These are phyloP conservation scores for Danaus plexippus DNA, from an alignment of 1,140 invertebrate genomes.

Conservation along the genomic window DNA sequence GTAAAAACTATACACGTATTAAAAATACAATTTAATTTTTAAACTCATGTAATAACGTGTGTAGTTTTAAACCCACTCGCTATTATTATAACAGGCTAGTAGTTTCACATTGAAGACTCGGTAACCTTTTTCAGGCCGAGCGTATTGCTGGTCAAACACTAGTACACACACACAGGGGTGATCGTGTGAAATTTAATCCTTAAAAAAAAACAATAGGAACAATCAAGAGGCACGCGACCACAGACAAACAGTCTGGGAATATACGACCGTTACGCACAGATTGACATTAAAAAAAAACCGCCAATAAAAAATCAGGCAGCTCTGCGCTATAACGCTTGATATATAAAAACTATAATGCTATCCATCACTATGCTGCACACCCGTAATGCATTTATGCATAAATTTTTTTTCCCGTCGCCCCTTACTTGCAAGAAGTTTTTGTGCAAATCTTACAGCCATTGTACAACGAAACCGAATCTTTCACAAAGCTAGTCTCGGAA, in stretches of 20 bases:
- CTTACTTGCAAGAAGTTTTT: conserved; percentile 54
- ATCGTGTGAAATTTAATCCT: conserved; percentile 12
- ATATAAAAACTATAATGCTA: conserved; percentile 22
- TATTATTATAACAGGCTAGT: too few species aligned
- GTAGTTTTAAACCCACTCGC: too few species aligned
- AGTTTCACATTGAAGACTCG: conserved; percentile 1
- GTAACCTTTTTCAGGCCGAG: background rate
- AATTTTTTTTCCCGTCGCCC: conserved; percentile 44
- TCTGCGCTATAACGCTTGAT: conserved; percentile 16
- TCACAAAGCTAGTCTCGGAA: conserved; percentile 43
- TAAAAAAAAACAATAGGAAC: conserved; percentile 24
- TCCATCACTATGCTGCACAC: conserved; percentile 11
- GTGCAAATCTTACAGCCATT: conserved; percentile 61
- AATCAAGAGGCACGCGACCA: conserved; percentile 49
- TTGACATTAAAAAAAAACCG: conserved; percentile 18
- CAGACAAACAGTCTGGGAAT: conserved; percentile 16
- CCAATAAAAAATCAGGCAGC: conserved; percentile 19
- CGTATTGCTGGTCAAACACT: background rate
- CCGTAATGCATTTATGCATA: conserved; percentile 19
- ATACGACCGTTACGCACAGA: conserved; percentile 21
- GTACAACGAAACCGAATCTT: conserved; percentile 54
- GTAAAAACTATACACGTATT: too few species aligned
- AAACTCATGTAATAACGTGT: too few species aligned
- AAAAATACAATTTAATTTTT: too few species aligned
- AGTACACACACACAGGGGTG: background rate